Conservation (phyloP, 2,113 vertebrate genomes). For the Marcusenius ussheri region DNA sequence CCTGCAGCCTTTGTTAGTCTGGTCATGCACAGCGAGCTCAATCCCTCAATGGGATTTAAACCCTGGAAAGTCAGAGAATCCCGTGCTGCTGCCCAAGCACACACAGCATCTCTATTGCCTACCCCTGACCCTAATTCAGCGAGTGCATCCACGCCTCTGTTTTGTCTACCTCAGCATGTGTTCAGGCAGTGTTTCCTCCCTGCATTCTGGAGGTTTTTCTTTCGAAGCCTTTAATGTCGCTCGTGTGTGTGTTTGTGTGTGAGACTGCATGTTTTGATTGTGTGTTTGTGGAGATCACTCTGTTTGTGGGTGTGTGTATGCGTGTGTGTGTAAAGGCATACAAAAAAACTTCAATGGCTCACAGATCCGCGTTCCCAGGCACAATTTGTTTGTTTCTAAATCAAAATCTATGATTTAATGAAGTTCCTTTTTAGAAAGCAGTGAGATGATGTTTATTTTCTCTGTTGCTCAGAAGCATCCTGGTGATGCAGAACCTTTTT, state of each 20-base stretch:
- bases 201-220: constrained; percentile 63
- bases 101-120: background rate
- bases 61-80: background rate
- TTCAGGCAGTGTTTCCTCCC: constrained; percentile 64
- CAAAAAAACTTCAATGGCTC: constrained; percentile 57
- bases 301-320: constrained; percentile 27
- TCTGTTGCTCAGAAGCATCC: constrained; percentile 61
- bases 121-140: background rate
- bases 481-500: constrained; percentile 62
- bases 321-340: constrained; percentile 24
- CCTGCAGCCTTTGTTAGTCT: constrained; percentile 13
- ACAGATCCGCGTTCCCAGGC: constrained; percentile 58
- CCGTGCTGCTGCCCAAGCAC: background rate
- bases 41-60: background rate
- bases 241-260: constrained; percentile 45
- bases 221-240: constrained; percentile 59
- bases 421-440: constrained; percentile 59
- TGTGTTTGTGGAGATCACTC: constrained; percentile 29
- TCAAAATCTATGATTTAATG: constrained; percentile 70
- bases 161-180: constrained; percentile 68
- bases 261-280: constrained; percentile 22
- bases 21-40: background rate
- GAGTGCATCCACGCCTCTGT: constrained; percentile 30
- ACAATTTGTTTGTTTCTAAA: constrained; percentile 64
- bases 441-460: constrained; percentile 66